Evolutionary conservation across 2,113 vertebrate species (phyloP).

Genomic region (Azemiops feae): DNA sequence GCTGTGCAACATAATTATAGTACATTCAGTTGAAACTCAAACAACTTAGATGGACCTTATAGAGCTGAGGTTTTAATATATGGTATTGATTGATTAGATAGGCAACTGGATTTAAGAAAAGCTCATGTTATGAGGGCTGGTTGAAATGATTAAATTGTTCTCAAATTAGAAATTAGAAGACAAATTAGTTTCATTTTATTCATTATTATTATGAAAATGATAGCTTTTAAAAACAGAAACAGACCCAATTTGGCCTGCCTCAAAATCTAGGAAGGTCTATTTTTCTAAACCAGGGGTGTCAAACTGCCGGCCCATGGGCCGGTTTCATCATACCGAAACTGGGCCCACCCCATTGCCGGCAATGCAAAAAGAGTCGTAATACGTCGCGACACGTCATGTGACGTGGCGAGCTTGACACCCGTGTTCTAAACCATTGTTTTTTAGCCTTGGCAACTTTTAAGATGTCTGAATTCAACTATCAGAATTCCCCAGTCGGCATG

Average conservation of each 20-base stretch:
- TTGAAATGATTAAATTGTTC: not conserved
- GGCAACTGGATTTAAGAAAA: not conserved
- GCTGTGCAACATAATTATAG: not conserved
- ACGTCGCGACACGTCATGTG: no score
- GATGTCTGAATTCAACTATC: not conserved
- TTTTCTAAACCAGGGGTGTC: not conserved
- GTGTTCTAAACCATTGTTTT: not conserved
- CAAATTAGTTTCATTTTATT: not conserved
- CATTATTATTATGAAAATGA: not conserved
- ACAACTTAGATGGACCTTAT: not conserved
- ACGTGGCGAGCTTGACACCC: no score
- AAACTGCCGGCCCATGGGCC: no score
- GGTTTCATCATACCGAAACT: no score
- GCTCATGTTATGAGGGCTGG: not conserved
- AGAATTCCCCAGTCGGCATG: not conserved
- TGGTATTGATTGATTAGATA: not conserved
- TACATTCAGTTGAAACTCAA: not conserved
- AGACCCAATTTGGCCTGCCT: not conserved
- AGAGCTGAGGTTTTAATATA: not conserved
- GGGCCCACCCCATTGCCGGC: no score
- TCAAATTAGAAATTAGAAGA: not conserved
- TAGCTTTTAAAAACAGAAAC: not conserved
- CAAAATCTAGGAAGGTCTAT: not conserved
- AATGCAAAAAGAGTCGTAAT: no score
- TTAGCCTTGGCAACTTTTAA: not conserved